Conservation (phyloP, 2,113 vertebrate species). For the Cyphomyrus plagiostoma region DNA sequence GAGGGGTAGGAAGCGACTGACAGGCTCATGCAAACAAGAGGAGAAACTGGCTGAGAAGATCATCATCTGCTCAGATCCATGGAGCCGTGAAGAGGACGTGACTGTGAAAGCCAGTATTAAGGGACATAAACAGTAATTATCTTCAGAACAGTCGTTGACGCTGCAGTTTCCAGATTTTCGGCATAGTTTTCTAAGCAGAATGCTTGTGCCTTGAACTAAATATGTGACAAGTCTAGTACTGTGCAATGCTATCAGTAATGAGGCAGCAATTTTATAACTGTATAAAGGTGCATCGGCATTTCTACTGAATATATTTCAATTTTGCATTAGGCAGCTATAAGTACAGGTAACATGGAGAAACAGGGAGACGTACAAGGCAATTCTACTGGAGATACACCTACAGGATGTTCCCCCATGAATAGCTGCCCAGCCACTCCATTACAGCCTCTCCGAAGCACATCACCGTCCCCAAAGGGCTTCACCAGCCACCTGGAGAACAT, state of each 20-base stretch:
- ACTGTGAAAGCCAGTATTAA: not conserved
- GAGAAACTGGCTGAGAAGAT: conserved; percentile 8
- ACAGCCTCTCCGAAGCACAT: not conserved
- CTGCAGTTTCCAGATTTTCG: not conserved
- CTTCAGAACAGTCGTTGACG: not conserved
- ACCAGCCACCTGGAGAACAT: not conserved
- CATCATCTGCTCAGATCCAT: not conserved
- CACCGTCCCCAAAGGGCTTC: not conserved
- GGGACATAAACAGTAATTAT: not conserved
- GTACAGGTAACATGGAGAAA: not conserved
- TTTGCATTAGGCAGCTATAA: not conserved
- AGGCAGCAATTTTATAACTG: not conserved
- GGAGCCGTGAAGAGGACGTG: not conserved
- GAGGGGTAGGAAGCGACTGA: not conserved
- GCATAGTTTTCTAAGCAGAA: not conserved
- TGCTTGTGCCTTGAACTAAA: not conserved
- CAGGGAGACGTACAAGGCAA: not conserved
- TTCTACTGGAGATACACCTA: not conserved
- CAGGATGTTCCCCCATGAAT: not conserved
- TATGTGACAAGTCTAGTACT: not conserved
- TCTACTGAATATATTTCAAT: not conserved
- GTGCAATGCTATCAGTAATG: not conserved
- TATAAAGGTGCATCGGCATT: not conserved
- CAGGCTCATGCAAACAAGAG: conserved; percentile 27
- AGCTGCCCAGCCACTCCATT: not conserved